Percentiles rank a stretch among this genome's conserved stretches.
Evolutionary conservation across 1,140 invertebrate species (phyloP).

Genomic region (Lepidotrigona ventralis): DNA sequence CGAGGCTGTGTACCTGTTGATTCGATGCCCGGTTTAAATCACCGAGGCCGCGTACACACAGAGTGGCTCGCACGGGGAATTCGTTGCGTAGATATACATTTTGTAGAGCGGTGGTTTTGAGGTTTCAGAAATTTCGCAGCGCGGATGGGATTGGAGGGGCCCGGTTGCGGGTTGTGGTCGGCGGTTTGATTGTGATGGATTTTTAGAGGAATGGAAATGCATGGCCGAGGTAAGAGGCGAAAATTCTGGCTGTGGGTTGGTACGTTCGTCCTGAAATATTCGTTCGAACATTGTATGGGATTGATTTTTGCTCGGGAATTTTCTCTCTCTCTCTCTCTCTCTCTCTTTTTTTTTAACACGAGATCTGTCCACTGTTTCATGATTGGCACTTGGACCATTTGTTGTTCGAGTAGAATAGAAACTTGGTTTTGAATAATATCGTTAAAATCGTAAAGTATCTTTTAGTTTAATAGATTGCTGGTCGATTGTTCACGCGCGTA

Average conservation of each 20-base stretch:
- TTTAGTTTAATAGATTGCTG: no score
- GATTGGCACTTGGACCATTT: no score
- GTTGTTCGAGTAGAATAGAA: no score
- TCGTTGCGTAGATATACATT: background rate
- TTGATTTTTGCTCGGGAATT: background rate
- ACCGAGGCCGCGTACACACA: background rate
- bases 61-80: background rate
- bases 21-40: conserved; percentile 49
- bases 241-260: background rate
- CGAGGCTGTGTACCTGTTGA: conserved; percentile 53
- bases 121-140: background rate
- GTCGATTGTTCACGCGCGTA: no score
- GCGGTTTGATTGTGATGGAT: background rate
- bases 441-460: no score
- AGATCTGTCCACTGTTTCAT: no score
- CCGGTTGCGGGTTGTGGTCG: background rate
- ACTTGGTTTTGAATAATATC: no score
- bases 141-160: background rate
- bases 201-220: background rate
- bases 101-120: background rate
- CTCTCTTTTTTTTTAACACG: no score
- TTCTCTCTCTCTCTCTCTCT: no score
- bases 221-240: background rate
- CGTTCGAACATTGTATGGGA: background rate
- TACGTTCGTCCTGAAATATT: background rate